Evolutionary conservation across 2,888 invertebrate genomes (phyloP).

Genomic region (Tethea ocularis): DNA sequence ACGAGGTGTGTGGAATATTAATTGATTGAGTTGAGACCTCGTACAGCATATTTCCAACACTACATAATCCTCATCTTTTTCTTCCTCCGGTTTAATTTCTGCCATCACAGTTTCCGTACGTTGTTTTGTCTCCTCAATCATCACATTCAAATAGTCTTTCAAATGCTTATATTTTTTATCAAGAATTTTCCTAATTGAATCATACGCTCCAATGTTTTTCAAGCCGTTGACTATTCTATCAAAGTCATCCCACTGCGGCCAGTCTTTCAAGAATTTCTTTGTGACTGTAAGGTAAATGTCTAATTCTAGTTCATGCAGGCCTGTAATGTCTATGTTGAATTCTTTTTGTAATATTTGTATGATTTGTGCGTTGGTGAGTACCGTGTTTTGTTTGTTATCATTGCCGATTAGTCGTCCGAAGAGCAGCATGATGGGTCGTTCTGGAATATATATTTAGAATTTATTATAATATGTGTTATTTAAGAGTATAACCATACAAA

Average conservation of each 20-base stretch:
- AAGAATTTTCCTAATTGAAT: constrained; percentile 42
- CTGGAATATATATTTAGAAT: constrained; percentile 41
- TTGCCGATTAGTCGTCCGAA: constrained; percentile 57
- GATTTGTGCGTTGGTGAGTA: constrained; percentile 65
- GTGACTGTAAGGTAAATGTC: constrained; percentile 65
- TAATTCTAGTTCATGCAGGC: constrained; percentile 53
- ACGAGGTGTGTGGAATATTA: constrained; percentile 49
- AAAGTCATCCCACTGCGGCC: constrained; percentile 71
- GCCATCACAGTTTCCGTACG: constrained; percentile 41
- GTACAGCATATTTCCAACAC: constrained; percentile 52
- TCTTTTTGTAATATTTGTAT: constrained; percentile 60
- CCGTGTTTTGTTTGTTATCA: constrained; percentile 58
- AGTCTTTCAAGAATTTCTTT: constrained; percentile 67
- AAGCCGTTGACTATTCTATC: constrained; percentile 47
- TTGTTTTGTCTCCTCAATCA: constrained; percentile 41
- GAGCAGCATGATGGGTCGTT: constrained; percentile 60
- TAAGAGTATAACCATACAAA: too few relatives aligned
- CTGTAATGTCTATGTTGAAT: constrained; percentile 47
- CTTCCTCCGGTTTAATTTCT: constrained; percentile 14
- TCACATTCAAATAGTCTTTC: constrained; percentile 50
- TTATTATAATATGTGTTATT: background rate
- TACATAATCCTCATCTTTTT: constrained; percentile 30
- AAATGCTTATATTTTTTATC: constrained; percentile 52
- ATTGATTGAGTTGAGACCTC: constrained; percentile 46
- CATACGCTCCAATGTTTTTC: constrained; percentile 34